A percentile compares a stretch with the other conserved stretches of the same genome.
These are phyloP conservation scores for Pterois miles DNA, from an alignment of 2,797 vertebrate species.

Conservation along the genomic window DNA sequence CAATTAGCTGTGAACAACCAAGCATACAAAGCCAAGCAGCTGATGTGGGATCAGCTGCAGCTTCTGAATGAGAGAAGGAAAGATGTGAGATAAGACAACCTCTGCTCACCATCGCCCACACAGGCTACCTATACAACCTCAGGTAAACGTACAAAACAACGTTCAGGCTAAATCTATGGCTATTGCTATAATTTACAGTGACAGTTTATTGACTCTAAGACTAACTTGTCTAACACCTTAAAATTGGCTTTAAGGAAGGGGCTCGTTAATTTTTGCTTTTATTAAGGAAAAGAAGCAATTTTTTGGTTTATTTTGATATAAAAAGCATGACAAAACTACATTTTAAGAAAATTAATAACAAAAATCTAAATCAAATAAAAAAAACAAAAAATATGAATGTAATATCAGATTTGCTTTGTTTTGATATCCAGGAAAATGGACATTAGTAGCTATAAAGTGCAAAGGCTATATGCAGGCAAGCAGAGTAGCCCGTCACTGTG, in stretches of 20 bases:
- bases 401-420: neutral
- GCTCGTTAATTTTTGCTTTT: neutral
- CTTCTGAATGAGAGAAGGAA: slow-evolving; percentile 22
- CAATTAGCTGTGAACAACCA: slow-evolving; percentile 50
- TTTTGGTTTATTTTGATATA: neutral
- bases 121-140: neutral
- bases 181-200: neutral
- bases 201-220: neutral
- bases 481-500: neutral
- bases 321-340: neutral
- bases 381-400: neutral
- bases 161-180: neutral
- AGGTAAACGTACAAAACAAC: neutral
- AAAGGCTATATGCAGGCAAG: neutral
- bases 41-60: slow-evolving; percentile 28
- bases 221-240: neutral
- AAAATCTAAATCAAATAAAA: neutral
- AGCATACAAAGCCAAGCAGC: slow-evolving; percentile 34
- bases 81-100: neutral
- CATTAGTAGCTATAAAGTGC: neutral
- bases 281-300: neutral
- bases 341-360: neutral
- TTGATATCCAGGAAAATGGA: neutral
- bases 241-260: neutral
- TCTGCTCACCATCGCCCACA: neutral